Conservation (phyloP, 2,113 vertebrate species). For the Lynx canadensis region DNA sequence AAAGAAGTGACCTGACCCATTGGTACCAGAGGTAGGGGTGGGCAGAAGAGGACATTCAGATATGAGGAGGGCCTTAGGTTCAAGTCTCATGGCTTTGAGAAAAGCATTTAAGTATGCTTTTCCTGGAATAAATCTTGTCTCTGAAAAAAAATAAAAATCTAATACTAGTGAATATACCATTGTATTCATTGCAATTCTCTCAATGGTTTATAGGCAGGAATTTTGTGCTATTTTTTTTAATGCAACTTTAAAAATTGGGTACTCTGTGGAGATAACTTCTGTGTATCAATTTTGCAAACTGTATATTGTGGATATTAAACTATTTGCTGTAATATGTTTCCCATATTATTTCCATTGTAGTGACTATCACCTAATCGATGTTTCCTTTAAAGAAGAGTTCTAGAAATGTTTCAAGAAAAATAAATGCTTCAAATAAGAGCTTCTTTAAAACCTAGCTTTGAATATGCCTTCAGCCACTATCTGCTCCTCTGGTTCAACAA, state of each 20-base stretch:
- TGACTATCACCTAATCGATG: background rate
- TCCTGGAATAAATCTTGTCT: background rate
- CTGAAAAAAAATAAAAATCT: background rate
- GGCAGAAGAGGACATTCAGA: background rate
- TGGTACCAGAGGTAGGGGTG: background rate
- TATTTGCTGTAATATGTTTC: background rate
- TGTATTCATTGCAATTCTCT: background rate
- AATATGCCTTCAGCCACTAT: background rate
- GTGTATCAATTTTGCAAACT: background rate
- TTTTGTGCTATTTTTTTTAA: background rate
- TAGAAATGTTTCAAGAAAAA: background rate
- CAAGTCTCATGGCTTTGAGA: background rate
- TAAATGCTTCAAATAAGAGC: background rate
- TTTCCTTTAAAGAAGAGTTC: background rate
- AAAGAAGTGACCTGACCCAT: background rate
- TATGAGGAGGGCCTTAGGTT: background rate
- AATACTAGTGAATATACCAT: background rate
- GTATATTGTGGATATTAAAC: background rate
- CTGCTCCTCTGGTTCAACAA: background rate
- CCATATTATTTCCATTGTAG: background rate
- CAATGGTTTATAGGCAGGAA: background rate
- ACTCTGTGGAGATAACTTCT: background rate
- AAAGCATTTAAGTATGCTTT: background rate
- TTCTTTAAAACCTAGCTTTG: background rate
- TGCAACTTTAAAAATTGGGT: background rate